Percentiles rank a stretch among this genome's conserved stretches.
Conservation (phyloP, 2,888 invertebrate genomes). For the Scaptomyza caliginosa region DNA sequence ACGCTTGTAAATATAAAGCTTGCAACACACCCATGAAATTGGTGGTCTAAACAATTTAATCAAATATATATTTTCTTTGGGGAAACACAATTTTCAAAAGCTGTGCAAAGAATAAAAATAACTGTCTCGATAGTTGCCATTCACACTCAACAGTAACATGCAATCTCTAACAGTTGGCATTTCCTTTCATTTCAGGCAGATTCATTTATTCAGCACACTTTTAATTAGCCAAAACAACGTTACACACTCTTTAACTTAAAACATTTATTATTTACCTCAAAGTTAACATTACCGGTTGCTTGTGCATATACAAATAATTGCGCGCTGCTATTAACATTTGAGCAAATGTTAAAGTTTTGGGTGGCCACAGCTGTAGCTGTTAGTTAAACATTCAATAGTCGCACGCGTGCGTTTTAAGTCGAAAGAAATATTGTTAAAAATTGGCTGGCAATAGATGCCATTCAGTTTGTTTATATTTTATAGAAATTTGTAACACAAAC, state of each 20-base stretch:
- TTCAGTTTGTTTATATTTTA: slow-evolving; percentile 41
- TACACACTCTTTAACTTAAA: not conserved
- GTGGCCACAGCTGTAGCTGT: slow-evolving; percentile 4
- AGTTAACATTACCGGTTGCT: not conserved
- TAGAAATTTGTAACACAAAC: slow-evolving; percentile 23
- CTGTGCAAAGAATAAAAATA: slow-evolving; percentile 4
- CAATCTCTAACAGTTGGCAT: not conserved
- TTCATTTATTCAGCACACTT: not conserved
- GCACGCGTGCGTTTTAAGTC: slow-evolving; percentile 63
- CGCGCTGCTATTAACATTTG: not conserved
- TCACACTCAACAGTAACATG: not conserved
- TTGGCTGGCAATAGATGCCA: slow-evolving; percentile 16
- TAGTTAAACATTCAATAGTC: slow-evolving; percentile 7
- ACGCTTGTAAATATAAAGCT: not conserved
- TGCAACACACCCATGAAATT: not conserved
- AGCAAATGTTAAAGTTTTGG: not conserved
- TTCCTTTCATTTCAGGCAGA: not conserved
- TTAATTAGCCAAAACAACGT: not conserved
- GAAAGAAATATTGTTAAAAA: slow-evolving; percentile 40
- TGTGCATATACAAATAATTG: too few relatives aligned
- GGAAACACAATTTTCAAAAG: slow-evolving; percentile 3
- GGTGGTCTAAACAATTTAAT: not conserved
- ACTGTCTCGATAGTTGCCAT: not conserved
- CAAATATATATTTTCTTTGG: not conserved
- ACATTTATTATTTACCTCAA: not conserved